Base-by-base conservation (phyloP, 2,797 vertebrate species). In the Rhadinocentrus ornatus region DNA sequence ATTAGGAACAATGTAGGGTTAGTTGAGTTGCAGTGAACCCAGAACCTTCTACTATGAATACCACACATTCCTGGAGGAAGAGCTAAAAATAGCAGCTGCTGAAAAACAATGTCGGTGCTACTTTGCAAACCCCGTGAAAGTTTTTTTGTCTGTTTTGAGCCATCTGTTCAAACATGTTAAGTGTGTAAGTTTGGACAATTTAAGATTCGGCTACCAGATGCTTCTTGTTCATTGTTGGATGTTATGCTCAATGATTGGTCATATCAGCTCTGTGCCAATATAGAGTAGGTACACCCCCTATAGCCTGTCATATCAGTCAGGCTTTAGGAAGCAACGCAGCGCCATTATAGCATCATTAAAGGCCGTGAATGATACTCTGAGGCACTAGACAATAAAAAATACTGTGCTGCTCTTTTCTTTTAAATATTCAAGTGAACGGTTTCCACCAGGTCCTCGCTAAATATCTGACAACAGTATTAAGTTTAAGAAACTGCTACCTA, bases 101-200 rank as follows among this genome's bases (percentile, higher is more conserved):
- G 26, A 54, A 66, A 5, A 20, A 3, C 54, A 37, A 52, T 48
- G 62, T 60, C 54, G 50, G 34, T 20, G 39, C n/a, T 46, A 20
- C 24, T 22, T 34, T 20, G 18, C 0, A 7, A 12, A 32, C 50
- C 18, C 31, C n/a, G 34, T 29, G 31, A 20, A 11, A 31, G 53
- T 69, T 53, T 60, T 32, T 26, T 12, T 12, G 39, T 44, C 20
- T 57, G 31, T 20, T 67, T 53, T 0, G 0, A 22, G 7, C 54
- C n/a, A n/a, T 10, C 22, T 22, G 15, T 68, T 10, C 34, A 29
- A 68, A 48, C 16, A 60, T 2, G 6, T 20, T 7, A 2, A 2
- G 20, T 20, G 41, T 1, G 41, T 44, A 16, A 69, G 77, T 66
- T 44, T 67, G 50, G 57, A 41, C 77, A n/a, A 2, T 24, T n/a